Evolutionary conservation across 2,113 vertebrate species (phyloP), one percentile per base, ranked within the genome.

Genomic region (Megaptera novaeangliae): DNA sequence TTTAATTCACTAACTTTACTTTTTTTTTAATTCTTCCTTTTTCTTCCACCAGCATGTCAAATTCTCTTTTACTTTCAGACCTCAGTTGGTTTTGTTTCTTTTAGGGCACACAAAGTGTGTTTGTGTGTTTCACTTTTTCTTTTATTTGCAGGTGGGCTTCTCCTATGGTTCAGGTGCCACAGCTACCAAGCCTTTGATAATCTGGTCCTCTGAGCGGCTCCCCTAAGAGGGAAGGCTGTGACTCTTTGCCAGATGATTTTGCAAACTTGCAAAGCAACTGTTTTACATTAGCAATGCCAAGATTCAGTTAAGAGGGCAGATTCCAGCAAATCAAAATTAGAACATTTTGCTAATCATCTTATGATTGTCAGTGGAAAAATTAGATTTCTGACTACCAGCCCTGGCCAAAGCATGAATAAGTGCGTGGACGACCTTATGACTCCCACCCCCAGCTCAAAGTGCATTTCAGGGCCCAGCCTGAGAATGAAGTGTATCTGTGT

Each of bases 1-100:
- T 99, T 99, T 98, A 98, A 99, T 99, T 98, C 98, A 99, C 99
- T 99, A 99, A 99, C 99, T 99, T 99, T 99, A 98, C 98, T 98
- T 98, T 98, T 98, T 98, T 98, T 98, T 98, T 90, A 99, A 98
- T 98, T 98, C 97, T 97, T 97, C 98, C 98, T 98, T 98, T 99
- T 99, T 98, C 98, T 99, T 98, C 99, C 98, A 99, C 99, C 99
- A 99, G 99, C 99, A 99, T 99, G 99, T 98, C 98, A 98, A 98
- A 99, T 98, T 98, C 98, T 98, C 99, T 98, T 99, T 99, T 99
- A 98, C 98, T 98, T 99, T 99, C 97, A 94, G 98, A 99, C 98
- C 98, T 99, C 98, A 97, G 99, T 99, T 99, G 97, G 91, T 99
- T 99, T 99, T 99, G 96, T 99, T 99, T 98, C 97, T 98, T 98